A percentile compares a stretch with the other conserved stretches of the same genome.
Conservation (phyloP, 2,113 vertebrate species). For the Myrmecophaga tridactyla region DNA sequence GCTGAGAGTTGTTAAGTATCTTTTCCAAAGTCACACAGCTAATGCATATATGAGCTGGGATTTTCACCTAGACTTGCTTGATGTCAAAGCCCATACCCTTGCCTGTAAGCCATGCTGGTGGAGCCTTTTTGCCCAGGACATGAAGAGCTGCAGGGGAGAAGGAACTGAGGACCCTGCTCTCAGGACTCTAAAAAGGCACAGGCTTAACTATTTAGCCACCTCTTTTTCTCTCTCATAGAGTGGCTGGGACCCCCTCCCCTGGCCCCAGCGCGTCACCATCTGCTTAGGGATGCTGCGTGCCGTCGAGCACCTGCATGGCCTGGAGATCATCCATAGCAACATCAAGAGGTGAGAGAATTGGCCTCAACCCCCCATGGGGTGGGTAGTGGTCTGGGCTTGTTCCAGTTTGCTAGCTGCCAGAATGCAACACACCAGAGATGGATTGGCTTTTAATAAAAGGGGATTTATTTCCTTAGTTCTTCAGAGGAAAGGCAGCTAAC, state of each 20-base stretch:
- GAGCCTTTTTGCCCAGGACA: background rate
- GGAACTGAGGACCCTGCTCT: background rate
- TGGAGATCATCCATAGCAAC: conserved; percentile 84
- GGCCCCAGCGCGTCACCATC: conserved; percentile 80
- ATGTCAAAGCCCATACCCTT: no score
- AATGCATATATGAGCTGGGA: background rate
- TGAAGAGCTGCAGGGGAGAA: background rate
- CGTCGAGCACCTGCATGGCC: conserved; percentile 80
- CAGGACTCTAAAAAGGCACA: background rate
- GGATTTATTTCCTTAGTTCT: no score
- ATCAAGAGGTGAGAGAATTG: conserved; percentile 83
- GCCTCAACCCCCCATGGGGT: background rate
- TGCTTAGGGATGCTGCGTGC: conserved; percentile 80
- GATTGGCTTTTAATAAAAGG: no score
- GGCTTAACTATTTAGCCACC: background rate
- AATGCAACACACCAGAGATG: no score
- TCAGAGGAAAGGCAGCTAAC: no score
- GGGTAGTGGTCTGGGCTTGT: no score
- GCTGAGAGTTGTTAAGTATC: background rate
- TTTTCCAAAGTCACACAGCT: background rate
- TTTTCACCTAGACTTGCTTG: background rate
- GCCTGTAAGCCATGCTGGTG: background rate
- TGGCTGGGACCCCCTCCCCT: conserved; percentile 70
- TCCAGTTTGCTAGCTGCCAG: no score
- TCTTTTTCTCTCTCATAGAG: conserved; percentile 71